phyloP scores from a whole-genome alignment of 2,888 invertebrate genomes.

The Ferdinandea cuprea region DNA sequence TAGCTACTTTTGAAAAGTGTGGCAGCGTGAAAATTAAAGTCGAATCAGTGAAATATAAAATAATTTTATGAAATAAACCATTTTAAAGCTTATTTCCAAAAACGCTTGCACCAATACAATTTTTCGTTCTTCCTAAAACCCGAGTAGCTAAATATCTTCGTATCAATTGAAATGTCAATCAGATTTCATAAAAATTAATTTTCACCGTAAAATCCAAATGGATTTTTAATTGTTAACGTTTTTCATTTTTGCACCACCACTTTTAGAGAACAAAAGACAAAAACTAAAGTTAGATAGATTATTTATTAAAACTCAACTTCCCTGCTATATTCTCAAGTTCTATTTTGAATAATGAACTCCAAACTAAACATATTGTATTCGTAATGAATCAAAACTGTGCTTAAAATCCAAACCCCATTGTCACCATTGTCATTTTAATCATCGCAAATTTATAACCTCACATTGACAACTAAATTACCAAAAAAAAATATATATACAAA shows the following conservation, averaged over 20 bases:
- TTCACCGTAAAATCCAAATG: constrained; percentile 66
- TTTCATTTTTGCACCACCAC: constrained; percentile 65
- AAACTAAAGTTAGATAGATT: neutral
- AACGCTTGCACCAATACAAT: too few species aligned
- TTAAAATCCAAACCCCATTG: constrained; percentile 23
- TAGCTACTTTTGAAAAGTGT: too few species aligned
- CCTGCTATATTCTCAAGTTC: neutral
- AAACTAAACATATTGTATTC: constrained; percentile 52
- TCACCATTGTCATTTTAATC: constrained; percentile 65
- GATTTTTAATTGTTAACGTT: constrained; percentile 66
- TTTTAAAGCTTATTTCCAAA: too few species aligned
- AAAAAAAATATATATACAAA: constrained; percentile 1
- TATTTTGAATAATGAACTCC: constrained; percentile 47
- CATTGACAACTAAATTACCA: constrained; percentile 46
- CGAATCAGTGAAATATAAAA: too few species aligned
- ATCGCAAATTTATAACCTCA: constrained; percentile 66
- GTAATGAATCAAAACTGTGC: constrained; percentile 58
- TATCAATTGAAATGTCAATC: constrained; percentile 34
- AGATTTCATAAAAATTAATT: constrained; percentile 61
- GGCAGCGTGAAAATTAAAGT: too few species aligned
- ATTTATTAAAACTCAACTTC: neutral
- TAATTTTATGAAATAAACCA: too few species aligned
- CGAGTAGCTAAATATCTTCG: too few species aligned
- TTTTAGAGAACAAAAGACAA: constrained; percentile 21
- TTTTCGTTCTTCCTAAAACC: too few species aligned